These are phyloP conservation scores for Sphaeridia pumilis DNA, from an alignment of 2,888 invertebrate species.

Conservation along the genomic window DNA sequence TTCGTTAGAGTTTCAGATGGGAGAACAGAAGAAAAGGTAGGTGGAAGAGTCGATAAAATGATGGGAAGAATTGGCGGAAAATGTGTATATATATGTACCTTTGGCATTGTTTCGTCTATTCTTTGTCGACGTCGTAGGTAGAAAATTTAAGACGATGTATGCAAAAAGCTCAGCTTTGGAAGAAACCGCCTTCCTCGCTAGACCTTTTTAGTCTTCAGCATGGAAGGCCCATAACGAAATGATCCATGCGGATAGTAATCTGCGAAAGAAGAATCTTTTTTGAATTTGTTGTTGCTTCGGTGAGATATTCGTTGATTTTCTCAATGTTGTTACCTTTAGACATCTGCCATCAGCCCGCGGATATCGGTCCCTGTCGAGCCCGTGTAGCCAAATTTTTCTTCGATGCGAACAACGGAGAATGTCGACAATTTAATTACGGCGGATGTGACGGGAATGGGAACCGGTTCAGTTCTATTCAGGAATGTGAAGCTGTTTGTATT, in stretches of 20 bases:
- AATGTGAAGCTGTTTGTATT: constrained; percentile 60
- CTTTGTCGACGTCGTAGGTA: background rate
- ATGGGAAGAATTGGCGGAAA: background rate
- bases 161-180: too few species aligned
- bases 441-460: constrained; percentile 79
- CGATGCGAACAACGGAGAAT: constrained; percentile 49
- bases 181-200: too few species aligned
- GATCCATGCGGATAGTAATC: too few species aligned
- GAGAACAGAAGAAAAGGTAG: too few species aligned
- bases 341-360: constrained; percentile 55
- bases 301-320: too few species aligned
- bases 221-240: too few species aligned
- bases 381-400: constrained; percentile 58
- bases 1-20: too few species aligned
- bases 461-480: constrained; percentile 59
- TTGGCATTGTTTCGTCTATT: constrained; percentile 4
- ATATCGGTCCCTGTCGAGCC: constrained; percentile 59
- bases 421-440: constrained; percentile 59
- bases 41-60: background rate
- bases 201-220: too few species aligned
- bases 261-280: too few species aligned
- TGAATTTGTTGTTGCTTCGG: too few species aligned
- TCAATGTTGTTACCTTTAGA: constrained; percentile 48
- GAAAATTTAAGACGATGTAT: too few species aligned
- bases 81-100: background rate